A percentile compares a stretch with the other conserved stretches of the same genome.
Evolutionary conservation across 2,888 invertebrate species (phyloP).

Genomic region (Amphipyra berbera): DNA sequence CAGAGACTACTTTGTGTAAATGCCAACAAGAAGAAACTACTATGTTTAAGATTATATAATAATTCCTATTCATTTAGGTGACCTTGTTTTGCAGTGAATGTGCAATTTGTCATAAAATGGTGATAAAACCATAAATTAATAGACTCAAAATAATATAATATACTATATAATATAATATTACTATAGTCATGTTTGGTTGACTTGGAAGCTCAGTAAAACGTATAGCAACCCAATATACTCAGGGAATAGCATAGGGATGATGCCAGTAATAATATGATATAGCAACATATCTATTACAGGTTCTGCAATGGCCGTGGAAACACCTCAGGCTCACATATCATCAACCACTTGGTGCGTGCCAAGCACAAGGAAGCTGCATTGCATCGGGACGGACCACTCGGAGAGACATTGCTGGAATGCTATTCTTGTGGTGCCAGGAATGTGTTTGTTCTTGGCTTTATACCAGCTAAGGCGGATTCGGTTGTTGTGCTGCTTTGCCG

Average conservation of each 20-base stretch:
- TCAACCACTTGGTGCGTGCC: constrained; percentile 99
- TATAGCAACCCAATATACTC: not conserved
- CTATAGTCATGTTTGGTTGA: not conserved
- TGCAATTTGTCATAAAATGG: constrained; percentile 15
- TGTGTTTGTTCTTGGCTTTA: constrained; percentile 99
- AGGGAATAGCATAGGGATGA: not conserved
- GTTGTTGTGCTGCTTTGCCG: constrained; percentile 99
- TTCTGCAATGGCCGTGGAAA: constrained; percentile 99
- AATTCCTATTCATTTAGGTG: constrained; percentile 28
- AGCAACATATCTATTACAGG: constrained; percentile 65
- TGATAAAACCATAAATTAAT: constrained; percentile 5
- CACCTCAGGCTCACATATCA: constrained; percentile 99
- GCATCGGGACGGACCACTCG: constrained; percentile 98
- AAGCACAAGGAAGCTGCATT: constrained; percentile 99
- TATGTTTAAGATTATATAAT: constrained; percentile 28
- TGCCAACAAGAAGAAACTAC: constrained; percentile 2
- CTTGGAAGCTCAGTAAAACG: not conserved
- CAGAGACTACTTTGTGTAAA: not conserved
- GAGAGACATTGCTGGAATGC: constrained; percentile 99
- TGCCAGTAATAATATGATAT: not conserved
- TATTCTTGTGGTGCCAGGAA: constrained; percentile 99
- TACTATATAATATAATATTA: not conserved
- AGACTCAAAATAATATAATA: not conserved
- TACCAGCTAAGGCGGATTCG: constrained; percentile 99
- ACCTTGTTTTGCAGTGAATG: constrained; percentile 30